phyloP scores from a whole-genome alignment of 2,888 invertebrate species.

The Furcula furcula region DNA sequence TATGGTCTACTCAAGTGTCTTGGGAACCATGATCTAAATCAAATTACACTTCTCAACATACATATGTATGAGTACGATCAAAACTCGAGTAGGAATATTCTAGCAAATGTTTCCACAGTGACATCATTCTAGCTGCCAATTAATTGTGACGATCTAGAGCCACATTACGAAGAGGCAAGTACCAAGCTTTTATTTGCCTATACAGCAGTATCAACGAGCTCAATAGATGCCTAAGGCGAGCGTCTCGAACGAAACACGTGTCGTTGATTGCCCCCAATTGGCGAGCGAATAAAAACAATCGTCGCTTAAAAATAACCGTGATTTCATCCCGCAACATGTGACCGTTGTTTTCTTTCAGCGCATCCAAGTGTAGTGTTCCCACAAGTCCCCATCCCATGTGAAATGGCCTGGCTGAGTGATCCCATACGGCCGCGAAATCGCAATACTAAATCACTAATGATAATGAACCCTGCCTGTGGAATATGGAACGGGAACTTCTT shows the following conservation, averaged over 20 bases:
- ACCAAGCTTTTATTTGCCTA: constrained; percentile 29
- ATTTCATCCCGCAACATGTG: constrained; percentile 79
- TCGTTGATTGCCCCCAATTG: constrained; percentile 81
- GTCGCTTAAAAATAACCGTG: constrained; percentile 81
- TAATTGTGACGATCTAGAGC: constrained; percentile 2
- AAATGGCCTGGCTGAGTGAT: constrained; percentile 60
- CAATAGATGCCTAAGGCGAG: constrained; percentile 65
- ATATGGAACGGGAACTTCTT: constrained; percentile 46
- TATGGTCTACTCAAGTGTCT: constrained; percentile 31
- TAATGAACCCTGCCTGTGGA: constrained; percentile 50
- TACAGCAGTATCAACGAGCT: constrained; percentile 56
- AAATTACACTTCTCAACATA: constrained; percentile 9
- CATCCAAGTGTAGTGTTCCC: constrained; percentile 60
- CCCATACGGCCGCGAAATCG: constrained; percentile 60
- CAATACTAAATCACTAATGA: constrained; percentile 58
- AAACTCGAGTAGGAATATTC: background rate
- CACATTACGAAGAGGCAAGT: constrained; percentile 1
- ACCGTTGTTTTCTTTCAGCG: constrained; percentile 66
- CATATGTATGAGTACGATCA: background rate
- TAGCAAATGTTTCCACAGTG: background rate
- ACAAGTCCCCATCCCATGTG: constrained; percentile 64
- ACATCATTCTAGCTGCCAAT: constrained; percentile 1
- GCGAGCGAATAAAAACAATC: constrained; percentile 81
- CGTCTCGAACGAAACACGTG: constrained; percentile 75
- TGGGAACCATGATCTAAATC: constrained; percentile 26